phyloP scores from a whole-genome alignment of 2,113 vertebrate genomes.

The Phycodurus eques region DNA sequence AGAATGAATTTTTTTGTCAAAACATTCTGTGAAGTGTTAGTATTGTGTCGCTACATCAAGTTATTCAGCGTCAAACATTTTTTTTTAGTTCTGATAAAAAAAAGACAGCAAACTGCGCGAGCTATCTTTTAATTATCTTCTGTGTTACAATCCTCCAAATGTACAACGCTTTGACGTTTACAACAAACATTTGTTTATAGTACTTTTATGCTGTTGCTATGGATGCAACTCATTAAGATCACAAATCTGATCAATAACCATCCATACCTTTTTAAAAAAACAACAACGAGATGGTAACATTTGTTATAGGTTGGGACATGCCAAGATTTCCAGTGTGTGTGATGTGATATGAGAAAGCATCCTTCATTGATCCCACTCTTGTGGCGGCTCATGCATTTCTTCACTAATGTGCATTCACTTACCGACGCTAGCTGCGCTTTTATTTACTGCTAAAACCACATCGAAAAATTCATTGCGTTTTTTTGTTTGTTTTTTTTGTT shows the following conservation, averaged over 20 bases:
- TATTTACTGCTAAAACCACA: not conserved
- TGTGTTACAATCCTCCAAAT: conserved; percentile 74
- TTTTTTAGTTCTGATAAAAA: not conserved
- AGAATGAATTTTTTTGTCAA: not conserved
- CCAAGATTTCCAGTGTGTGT: not conserved
- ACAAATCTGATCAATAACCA: conserved; percentile 74
- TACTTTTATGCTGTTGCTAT: conserved; percentile 67
- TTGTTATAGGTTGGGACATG: not conserved
- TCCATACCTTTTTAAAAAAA: conserved; percentile 50
- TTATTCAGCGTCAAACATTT: not conserved
- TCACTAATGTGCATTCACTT: not conserved
- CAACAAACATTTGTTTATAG: conserved; percentile 75
- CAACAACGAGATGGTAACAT: not conserved
- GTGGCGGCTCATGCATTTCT: not conserved
- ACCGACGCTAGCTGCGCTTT: not conserved
- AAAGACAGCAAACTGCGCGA: conserved; percentile 41
- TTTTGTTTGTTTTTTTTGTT: too few relatives aligned
- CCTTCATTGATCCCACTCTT: not conserved
- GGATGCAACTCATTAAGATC: conserved; percentile 61
- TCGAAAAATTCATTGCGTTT: too few relatives aligned
- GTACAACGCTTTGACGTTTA: conserved; percentile 78
- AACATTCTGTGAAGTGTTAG: not conserved
- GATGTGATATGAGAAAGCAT: not conserved
- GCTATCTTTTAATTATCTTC: conserved; percentile 74
- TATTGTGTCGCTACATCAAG: not conserved